Percentiles rank a stretch among this genome's conserved stretches.
These are phyloP conservation scores for Neostethus bicornis DNA, from an alignment of 2,797 vertebrate genomes.

Conservation along the genomic window DNA sequence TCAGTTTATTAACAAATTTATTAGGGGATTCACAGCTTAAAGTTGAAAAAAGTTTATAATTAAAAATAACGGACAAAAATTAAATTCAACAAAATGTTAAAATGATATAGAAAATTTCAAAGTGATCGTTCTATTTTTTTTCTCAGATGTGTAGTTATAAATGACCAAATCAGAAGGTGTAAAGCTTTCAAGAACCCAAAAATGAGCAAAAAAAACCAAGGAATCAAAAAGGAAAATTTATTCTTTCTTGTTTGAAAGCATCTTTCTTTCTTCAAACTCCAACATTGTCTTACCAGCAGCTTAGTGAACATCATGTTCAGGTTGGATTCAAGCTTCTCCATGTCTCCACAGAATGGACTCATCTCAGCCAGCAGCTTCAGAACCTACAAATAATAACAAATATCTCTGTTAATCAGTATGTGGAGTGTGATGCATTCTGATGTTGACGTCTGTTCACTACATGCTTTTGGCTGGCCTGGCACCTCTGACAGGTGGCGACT, in stretches of 20 bases:
- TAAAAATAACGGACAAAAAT: no score
- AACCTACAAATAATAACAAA: constrained; percentile 79
- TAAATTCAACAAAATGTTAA: no score
- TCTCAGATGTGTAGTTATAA: no score
- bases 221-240: no score
- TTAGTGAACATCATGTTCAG: constrained; percentile 96
- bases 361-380: constrained; percentile 98
- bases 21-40: no score
- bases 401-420: constrained; percentile 25
- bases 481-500: constrained; percentile 58
- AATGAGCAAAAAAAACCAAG: no score
- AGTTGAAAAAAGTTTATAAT: no score
- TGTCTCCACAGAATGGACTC: constrained; percentile 97
- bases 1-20: no score
- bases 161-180: no score
- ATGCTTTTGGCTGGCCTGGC: constrained; percentile 51
- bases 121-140: no score
- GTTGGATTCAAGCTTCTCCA: constrained; percentile 98
- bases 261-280: neutral
- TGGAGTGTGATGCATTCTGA: constrained; percentile 37
- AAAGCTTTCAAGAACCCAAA: no score
- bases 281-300: constrained; percentile 86
- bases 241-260: neutral
- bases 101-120: no score
- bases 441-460: constrained; percentile 49